phyloP scores from a whole-genome alignment of 2,888 invertebrate species.

The Dinocampus coccinellae region DNA sequence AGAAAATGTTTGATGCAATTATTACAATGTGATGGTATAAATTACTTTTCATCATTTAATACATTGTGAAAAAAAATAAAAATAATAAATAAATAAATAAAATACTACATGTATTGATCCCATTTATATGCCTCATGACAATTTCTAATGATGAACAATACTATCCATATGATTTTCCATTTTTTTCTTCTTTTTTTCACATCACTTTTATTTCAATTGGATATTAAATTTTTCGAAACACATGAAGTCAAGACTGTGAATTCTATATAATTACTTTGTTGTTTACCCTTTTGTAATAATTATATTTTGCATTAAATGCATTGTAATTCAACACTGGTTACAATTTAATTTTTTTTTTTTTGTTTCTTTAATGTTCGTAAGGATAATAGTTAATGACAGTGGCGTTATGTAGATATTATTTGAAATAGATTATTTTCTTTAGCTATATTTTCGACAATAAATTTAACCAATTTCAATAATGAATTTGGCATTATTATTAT shows the following conservation, averaged over 20 bases:
- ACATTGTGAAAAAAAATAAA: constrained; percentile 10
- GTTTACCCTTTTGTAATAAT: constrained; percentile 33
- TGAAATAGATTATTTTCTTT: constrained; percentile 49
- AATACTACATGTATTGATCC: constrained; percentile 58
- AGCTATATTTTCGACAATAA: constrained; percentile 28
- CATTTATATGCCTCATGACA: constrained; percentile 54
- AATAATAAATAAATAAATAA: constrained; percentile 39
- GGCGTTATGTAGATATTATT: constrained; percentile 51
- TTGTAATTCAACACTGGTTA: constrained; percentile 25
- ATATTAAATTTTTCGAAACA: no score
- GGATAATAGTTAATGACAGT: constrained; percentile 49
- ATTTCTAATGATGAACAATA: constrained; percentile 50
- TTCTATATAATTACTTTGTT: constrained; percentile 36
- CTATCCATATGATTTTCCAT: constrained; percentile 36
- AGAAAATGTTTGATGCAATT: not conserved
- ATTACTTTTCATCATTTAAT: constrained; percentile 2
- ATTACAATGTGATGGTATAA: not conserved
- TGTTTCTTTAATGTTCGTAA: constrained; percentile 32
- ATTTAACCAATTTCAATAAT: constrained; percentile 53
- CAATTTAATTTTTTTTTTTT: constrained; percentile 13
- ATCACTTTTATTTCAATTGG: no score
- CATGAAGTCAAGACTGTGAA: constrained; percentile 11
- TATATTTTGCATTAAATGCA: constrained; percentile 28
- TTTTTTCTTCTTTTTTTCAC: no score
- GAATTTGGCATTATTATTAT: constrained; percentile 63